Conservation (phyloP, 2,113 vertebrate species). For the Diphyllodes magnificus region DNA sequence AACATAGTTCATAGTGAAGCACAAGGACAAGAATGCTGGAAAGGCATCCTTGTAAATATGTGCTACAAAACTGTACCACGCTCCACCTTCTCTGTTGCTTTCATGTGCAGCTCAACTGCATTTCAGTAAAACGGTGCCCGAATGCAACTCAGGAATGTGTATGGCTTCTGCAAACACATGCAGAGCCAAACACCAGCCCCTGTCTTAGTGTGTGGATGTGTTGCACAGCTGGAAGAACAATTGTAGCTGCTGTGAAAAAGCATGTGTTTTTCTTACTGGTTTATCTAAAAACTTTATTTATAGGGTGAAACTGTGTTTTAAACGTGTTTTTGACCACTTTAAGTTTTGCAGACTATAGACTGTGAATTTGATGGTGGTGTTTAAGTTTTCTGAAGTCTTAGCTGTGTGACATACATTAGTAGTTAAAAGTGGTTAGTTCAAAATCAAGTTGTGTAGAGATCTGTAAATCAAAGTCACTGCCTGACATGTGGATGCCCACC, state of each 20-base stretch:
- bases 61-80: background rate
- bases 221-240: background rate
- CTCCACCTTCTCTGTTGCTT: conserved; percentile 9
- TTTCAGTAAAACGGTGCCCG: background rate
- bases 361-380: background rate
- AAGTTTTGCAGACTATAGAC: background rate
- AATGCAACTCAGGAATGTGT: conserved; percentile 1
- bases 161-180: background rate
- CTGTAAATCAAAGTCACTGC: background rate
- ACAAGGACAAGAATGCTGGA: conserved; percentile 15
- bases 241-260: background rate
- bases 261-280: background rate
- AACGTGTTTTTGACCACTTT: background rate
- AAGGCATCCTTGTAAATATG: conserved; percentile 27
- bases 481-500: background rate
- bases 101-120: conserved; percentile 14
- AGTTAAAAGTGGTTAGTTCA: background rate
- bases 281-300: background rate
- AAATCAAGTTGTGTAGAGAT: background rate
- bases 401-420: background rate
- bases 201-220: background rate
- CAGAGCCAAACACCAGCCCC: background rate
- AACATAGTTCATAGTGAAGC: background rate
- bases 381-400: background rate
- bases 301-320: background rate